A percentile compares a stretch with the other conserved stretches of the same genome.
phyloP scores from a whole-genome alignment of 1,140 invertebrate genomes.

The Macrotrachela quadricornifera region DNA sequence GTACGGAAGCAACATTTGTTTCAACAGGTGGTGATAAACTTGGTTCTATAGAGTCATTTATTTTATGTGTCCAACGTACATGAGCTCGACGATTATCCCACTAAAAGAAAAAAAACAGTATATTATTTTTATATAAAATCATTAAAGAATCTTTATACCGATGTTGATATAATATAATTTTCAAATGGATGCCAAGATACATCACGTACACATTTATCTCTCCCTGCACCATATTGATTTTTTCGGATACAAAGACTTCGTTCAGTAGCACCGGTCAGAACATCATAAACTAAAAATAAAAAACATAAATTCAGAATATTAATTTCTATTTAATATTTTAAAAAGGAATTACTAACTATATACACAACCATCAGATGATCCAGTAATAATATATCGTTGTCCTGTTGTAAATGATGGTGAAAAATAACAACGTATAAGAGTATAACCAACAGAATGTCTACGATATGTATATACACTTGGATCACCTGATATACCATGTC shows the following conservation, averaged over 20 bases:
- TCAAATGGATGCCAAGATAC: constrained; percentile 60
- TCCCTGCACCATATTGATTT: constrained; percentile 46
- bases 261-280: no score
- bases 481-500: not conserved
- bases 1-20: no score
- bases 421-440: constrained; percentile 56
- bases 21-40: no score
- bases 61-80: no score
- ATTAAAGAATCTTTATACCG: no score
- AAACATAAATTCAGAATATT: no score
- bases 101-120: no score
- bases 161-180: no score
- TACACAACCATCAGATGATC: constrained; percentile 52
- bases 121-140: no score
- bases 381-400: constrained; percentile 62
- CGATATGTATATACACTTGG: not conserved
- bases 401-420: constrained; percentile 56
- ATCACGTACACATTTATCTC: constrained; percentile 50
- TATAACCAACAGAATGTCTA: constrained; percentile 58
- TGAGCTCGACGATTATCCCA: no score
- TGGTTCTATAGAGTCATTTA: no score
- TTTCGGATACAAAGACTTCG: constrained; percentile 48
- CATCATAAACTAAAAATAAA: no score
- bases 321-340: constrained; percentile 9
- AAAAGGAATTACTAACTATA: constrained; percentile 40